phyloP scores from a whole-genome alignment of 2,113 vertebrate species.

The Clarias magur region DNA sequence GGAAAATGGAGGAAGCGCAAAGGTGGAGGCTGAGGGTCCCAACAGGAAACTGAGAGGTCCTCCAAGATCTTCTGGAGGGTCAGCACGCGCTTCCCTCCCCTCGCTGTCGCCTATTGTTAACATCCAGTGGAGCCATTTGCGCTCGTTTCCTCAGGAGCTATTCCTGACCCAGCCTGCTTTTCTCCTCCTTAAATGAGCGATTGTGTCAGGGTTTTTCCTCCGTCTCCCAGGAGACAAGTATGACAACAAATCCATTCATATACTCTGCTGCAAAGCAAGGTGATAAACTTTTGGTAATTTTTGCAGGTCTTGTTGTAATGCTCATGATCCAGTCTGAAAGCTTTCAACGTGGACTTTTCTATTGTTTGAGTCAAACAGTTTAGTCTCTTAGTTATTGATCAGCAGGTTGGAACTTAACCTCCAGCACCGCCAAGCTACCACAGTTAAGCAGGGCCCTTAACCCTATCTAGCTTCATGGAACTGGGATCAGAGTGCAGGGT shows the following conservation, averaged over 20 bases:
- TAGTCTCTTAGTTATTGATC: too few relatives aligned
- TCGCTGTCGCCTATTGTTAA: conserved; percentile 66
- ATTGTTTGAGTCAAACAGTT: background rate
- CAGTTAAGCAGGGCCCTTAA: too few relatives aligned
- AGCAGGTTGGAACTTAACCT: too few relatives aligned
- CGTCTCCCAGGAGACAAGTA: conserved; percentile 22
- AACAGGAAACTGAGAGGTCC: conserved; percentile 67
- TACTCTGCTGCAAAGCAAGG: background rate
- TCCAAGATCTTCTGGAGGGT: conserved; percentile 67
- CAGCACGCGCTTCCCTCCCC: conserved; percentile 55
- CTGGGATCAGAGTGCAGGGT: too few relatives aligned
- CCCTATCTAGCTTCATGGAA: too few relatives aligned
- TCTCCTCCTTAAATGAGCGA: conserved; percentile 59
- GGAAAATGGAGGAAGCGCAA: background rate
- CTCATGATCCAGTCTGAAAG: background rate
- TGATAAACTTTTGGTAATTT: background rate
- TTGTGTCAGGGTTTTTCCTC: conserved; percentile 45
- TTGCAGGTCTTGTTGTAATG: background rate
- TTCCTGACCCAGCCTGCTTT: conserved; percentile 62
- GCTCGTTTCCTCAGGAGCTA: conserved; percentile 68
- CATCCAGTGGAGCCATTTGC: conserved; percentile 48
- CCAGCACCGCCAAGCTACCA: too few relatives aligned
- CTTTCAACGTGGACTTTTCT: background rate
- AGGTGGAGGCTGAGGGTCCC: conserved; percentile 10
- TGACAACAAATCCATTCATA: background rate